Evolutionary conservation across 2,797 vertebrate species (phyloP), one percentile per base, ranked within the genome.

Genomic region (Hoplostethus mediterraneus): DNA sequence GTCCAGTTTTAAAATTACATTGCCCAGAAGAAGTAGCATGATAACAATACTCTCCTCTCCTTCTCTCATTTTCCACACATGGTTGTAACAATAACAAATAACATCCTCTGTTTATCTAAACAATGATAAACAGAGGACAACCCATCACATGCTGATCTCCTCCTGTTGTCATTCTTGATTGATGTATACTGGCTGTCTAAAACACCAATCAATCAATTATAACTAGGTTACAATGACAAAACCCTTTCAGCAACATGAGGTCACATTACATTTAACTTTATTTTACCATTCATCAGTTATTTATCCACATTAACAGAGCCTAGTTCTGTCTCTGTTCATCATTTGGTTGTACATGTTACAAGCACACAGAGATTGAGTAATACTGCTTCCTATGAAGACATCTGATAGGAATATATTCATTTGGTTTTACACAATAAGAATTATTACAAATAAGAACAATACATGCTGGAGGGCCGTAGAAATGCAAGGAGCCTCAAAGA

Each of bases 401-500:
- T 3, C 28, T 28, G 28, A 28, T 28, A 28, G 28, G 28, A 28
- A 28, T 28, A 21, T 25, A 25, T 52, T 25, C 44, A 45, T 14
- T 45, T 45, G 44, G 44, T 45, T 45, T 45, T 13, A 45, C 11
- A 45, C 5, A 45, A 25, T 52, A 25, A 52, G 3, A 52, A 30
- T 30, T 25, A 45, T 30, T 52, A 36, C 11, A 48, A 78, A 54
- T 33, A 53, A 56, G 14, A 45, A 1, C 2, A 62, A 25, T 17
- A 53, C 54, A 45, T 57, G 21, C 4, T 31, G 40, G 12, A 61
- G 7, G 38, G 2, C 67, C 54, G 48, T n/a, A 16, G 68, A 71
- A 69, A 76, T 21, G 11, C 13, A 65, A 68, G 31, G 56, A 73
- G 62, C 44, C 63, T 72, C 47, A 28, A 8, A 51, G 47, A 69